Evolutionary conservation across 2,888 invertebrate species (phyloP).

Genomic region (Phragmatobia fuliginosa): DNA sequence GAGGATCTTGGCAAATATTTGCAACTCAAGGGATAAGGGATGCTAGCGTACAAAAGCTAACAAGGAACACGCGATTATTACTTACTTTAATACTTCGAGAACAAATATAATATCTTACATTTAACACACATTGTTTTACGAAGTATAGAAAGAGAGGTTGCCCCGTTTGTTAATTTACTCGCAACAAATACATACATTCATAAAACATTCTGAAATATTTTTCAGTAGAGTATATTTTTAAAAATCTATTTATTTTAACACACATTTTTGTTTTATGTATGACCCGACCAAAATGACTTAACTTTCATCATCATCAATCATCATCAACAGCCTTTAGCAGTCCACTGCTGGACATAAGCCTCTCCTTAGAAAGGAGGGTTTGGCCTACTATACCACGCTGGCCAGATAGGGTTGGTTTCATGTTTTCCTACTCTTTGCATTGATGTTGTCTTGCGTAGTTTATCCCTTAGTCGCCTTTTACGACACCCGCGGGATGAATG

Average conservation of each 20-base stretch:
- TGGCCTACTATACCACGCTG: too few relatives aligned
- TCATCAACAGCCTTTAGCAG: too few relatives aligned
- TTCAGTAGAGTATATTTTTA: neutral
- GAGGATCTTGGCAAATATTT: slow-evolving; percentile 66
- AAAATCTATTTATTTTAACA: neutral
- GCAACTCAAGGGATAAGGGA: slow-evolving; percentile 53
- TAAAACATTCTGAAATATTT: neutral
- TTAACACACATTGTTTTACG: slow-evolving; percentile 33
- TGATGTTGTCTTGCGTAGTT: too few relatives aligned
- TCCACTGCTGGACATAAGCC: too few relatives aligned
- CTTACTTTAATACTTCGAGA: slow-evolving; percentile 55
- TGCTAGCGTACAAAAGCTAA: slow-evolving; percentile 60
- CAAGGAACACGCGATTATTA: slow-evolving; percentile 61
- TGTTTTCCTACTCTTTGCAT: too few relatives aligned
- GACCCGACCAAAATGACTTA: too few relatives aligned
- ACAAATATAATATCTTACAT: slow-evolving; percentile 54
- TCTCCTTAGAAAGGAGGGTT: too few relatives aligned
- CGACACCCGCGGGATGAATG: too few relatives aligned
- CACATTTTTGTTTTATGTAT: too few relatives aligned
- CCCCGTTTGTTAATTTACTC: slow-evolving; percentile 23
- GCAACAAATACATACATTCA: slow-evolving; percentile 3
- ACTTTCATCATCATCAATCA: too few relatives aligned
- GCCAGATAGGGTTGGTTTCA: too few relatives aligned
- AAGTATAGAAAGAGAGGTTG: slow-evolving; percentile 27
- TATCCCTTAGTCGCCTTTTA: too few relatives aligned